Percentiles rank a stretch among this genome's conserved stretches.
Evolutionary conservation across 2,888 invertebrate genomes (phyloP).

Genomic region (Machimus atricapillus): DNA sequence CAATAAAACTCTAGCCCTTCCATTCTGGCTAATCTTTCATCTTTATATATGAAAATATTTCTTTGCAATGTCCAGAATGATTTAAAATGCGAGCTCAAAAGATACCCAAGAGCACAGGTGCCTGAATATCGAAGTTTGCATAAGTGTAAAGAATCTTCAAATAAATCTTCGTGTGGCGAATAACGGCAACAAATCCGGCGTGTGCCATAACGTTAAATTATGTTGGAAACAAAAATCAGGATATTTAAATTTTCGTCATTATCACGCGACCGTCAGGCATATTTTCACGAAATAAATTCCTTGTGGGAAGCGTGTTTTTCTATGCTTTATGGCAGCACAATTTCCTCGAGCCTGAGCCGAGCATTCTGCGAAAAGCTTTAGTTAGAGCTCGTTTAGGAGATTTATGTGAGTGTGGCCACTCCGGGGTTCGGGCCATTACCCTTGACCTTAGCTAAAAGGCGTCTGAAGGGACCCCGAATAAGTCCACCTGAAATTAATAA

Average conservation of each 20-base stretch:
- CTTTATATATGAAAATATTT: background rate
- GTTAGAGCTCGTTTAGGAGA: background rate
- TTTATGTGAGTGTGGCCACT: background rate
- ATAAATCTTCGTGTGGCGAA: background rate
- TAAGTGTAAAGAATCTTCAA: background rate
- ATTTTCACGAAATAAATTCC: background rate
- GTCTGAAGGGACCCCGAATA: background rate
- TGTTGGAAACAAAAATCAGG: background rate
- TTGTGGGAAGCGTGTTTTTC: background rate
- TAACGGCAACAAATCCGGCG: background rate
- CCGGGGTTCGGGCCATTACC: background rate
- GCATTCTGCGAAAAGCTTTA: background rate
- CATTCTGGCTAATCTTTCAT: no score
- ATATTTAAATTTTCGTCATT: background rate
- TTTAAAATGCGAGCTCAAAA: background rate
- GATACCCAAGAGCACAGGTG: background rate
- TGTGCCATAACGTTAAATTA: background rate
- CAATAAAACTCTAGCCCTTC: no score
- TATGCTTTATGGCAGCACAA: background rate
- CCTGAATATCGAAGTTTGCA: background rate
- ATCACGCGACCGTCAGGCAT: background rate
- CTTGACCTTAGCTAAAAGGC: background rate
- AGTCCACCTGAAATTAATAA: conserved; percentile 7
- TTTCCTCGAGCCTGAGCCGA: background rate
- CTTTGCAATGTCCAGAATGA: background rate